Conservation (phyloP, 2,113 vertebrate species). For the Ophthalmolycus amberensis region DNA sequence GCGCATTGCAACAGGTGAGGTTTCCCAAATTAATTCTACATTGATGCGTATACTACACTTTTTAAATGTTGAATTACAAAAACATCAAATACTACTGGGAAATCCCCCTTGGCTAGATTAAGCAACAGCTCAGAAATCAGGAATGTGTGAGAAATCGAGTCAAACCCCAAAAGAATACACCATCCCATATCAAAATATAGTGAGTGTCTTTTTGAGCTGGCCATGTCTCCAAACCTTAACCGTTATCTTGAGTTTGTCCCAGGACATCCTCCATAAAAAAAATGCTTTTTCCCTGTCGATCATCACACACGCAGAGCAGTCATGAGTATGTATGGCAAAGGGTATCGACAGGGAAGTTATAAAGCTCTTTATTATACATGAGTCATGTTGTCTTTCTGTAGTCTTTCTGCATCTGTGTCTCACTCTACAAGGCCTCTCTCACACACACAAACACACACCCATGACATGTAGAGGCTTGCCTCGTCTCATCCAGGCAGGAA, state of each 20-base stretch:
- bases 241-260: background rate
- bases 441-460: slow-evolving; percentile 39
- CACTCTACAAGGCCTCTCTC: background rate
- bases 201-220: background rate
- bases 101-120: background rate
- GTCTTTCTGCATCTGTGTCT: background rate
- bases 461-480: slow-evolving; percentile 40
- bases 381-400: slow-evolving; percentile 11
- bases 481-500: slow-evolving; percentile 13
- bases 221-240: background rate
- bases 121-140: background rate
- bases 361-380: slow-evolving; percentile 21
- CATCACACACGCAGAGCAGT: background rate
- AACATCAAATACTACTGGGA: background rate
- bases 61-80: background rate
- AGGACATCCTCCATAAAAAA: background rate
- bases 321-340: slow-evolving; percentile 24
- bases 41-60: background rate
- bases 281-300: background rate
- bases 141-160: background rate
- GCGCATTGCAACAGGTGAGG: background rate
- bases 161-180: background rate
- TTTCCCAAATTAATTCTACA: background rate
- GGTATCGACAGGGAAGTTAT: slow-evolving; percentile 26
- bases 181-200: background rate